These are phyloP conservation scores for Sceloporus undulatus DNA, from an alignment of 2,113 vertebrate genomes.

Conservation along the genomic window DNA sequence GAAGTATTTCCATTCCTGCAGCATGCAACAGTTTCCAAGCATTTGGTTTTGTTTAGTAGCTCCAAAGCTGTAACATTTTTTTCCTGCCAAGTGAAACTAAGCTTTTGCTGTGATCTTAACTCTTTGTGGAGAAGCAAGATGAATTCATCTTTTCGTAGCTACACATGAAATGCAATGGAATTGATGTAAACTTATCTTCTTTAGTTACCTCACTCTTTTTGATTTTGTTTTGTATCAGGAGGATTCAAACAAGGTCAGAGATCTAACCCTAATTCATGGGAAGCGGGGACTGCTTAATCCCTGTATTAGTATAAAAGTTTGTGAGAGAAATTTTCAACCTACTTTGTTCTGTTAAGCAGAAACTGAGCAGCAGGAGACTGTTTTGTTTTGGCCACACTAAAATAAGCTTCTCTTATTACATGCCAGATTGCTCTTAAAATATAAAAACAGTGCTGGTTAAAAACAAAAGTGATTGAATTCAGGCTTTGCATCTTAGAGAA, in stretches of 20 bases:
- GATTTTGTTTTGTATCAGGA: neutral
- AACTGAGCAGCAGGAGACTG: neutral
- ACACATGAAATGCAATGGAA: neutral
- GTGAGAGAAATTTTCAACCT: neutral
- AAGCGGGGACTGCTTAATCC: neutral
- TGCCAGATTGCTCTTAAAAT: neutral
- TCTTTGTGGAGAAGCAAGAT: rapidly evolving
- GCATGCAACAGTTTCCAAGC: neutral
- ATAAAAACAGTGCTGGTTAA: neutral
- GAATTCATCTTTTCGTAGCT: rapidly evolving
- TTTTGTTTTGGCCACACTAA: neutral
- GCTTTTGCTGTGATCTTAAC: neutral
- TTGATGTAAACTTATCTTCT: neutral
- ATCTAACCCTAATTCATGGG: neutral
- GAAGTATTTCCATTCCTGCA: neutral
- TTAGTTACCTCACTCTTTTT: neutral
- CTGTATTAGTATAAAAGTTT: neutral
- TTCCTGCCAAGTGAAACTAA: neutral
- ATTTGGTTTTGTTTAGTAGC: conserved; percentile 22
- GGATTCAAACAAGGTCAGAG: neutral
- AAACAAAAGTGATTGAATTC: neutral
- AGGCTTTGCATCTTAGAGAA: neutral
- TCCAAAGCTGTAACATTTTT: conserved; percentile 17
- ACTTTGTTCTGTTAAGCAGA: neutral
- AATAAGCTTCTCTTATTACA: neutral